Percentiles rank a stretch among this genome's conserved stretches.
These are phyloP conservation scores for Cremastinae sp. DNA, from an alignment of 2,888 invertebrate species.

Conservation along the genomic window DNA sequence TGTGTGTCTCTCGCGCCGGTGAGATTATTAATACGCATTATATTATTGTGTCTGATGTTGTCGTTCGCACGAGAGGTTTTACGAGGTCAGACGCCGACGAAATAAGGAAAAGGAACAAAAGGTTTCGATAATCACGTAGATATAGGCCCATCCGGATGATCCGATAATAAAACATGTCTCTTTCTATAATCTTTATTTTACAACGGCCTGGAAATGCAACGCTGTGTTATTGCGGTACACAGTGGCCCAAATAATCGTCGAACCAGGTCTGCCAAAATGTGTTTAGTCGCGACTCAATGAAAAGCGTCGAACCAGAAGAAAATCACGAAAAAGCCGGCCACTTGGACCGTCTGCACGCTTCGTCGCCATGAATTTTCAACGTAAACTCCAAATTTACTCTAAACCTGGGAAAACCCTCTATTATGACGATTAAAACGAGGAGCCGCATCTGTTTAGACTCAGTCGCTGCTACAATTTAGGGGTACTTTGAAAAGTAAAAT, in stretches of 20 bases:
- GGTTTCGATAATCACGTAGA: background rate
- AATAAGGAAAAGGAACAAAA: slow-evolving; percentile 16
- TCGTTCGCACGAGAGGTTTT: slow-evolving; percentile 8
- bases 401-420: slow-evolving; percentile 53
- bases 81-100: slow-evolving; percentile 13
- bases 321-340: slow-evolving; percentile 22
- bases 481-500: too few species aligned
- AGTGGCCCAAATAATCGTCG: slow-evolving; percentile 53
- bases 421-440: slow-evolving; percentile 36
- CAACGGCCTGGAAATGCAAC: slow-evolving; percentile 15
- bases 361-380: slow-evolving; percentile 32
- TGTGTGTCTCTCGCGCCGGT: slow-evolving; percentile 13
- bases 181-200: slow-evolving; percentile 42
- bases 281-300: slow-evolving; percentile 24
- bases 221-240: background rate
- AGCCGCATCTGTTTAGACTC: too few species aligned
- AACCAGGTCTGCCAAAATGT: slow-evolving; percentile 30
- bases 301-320: slow-evolving; percentile 22
- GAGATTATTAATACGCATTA: slow-evolving; percentile 21
- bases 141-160: slow-evolving; percentile 18
- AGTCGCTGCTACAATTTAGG: too few species aligned
- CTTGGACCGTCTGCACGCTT: slow-evolving; percentile 42
- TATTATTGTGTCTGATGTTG: slow-evolving; percentile 37
- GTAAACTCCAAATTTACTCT: background rate
- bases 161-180: background rate